phyloP scores from a whole-genome alignment of 2,113 vertebrate genomes.

The Coregonus clupeaformis region DNA sequence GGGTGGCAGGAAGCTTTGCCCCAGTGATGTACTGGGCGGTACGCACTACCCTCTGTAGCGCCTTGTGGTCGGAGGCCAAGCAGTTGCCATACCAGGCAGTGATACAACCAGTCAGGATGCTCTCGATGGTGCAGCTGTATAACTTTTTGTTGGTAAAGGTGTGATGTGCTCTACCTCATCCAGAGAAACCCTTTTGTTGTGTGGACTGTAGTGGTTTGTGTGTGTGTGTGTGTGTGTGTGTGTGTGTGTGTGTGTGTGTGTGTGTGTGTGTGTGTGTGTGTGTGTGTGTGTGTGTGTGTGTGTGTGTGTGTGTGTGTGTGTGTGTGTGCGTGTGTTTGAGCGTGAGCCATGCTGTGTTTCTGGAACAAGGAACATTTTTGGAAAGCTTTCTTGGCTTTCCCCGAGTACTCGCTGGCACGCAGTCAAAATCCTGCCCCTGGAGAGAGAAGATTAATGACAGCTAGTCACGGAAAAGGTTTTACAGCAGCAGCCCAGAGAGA shows the following conservation, averaged over 20 bases:
- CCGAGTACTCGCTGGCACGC: conserved; percentile 66
- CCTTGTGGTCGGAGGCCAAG: too few species aligned
- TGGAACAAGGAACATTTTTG: conserved; percentile 70
- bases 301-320: conserved; percentile 33
- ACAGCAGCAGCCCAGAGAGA: conserved; percentile 34
- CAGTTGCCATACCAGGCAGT: too few species aligned
- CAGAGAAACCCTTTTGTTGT: conserved; percentile 55
- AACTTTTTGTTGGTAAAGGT: too few species aligned
- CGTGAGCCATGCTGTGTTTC: conserved; percentile 49
- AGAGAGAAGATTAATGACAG: conserved; percentile 79
- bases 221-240: conserved; percentile 30
- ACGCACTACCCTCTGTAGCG: too few species aligned
- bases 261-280: conserved; percentile 12
- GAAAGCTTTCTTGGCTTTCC: conserved; percentile 71
- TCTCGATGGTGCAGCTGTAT: too few species aligned
- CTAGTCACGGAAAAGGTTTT: conserved; percentile 77
- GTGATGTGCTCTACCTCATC: conserved; percentile 36
- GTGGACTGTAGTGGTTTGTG: conserved; percentile 35
- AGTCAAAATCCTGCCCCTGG: conserved; percentile 74
- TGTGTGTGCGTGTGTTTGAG: conserved; percentile 26
- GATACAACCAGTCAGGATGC: too few species aligned
- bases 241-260: conserved; percentile 29
- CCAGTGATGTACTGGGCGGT: too few species aligned
- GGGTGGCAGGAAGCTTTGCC: too few species aligned
- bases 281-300: conserved; percentile 29